Evolutionary conservation across 2,888 invertebrate genomes (phyloP).

Genomic region (Aquatica leii): DNA sequence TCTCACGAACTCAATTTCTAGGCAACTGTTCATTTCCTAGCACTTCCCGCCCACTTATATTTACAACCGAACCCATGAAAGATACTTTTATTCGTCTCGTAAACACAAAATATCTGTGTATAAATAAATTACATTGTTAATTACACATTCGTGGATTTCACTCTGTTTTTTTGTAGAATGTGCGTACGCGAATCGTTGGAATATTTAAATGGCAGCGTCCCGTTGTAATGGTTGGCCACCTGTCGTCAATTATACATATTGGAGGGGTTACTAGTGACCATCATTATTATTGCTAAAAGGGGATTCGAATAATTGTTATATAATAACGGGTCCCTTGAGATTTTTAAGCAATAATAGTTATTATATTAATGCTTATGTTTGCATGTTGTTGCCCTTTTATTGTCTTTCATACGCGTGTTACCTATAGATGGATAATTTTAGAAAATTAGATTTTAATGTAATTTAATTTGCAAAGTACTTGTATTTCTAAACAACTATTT

Average conservation of each 20-base stretch:
- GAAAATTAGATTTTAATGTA: conserved; percentile 28
- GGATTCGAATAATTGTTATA: conserved; percentile 53
- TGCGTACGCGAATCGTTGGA: not conserved
- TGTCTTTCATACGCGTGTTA: conserved; percentile 35
- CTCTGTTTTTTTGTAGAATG: not conserved
- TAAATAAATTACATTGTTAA: conserved; percentile 8
- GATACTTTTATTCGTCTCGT: conserved; percentile 17
- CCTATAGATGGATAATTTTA: conserved; percentile 24
- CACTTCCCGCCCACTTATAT: conserved; percentile 39
- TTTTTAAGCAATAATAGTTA: conserved; percentile 54
- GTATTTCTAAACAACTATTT: too few relatives aligned
- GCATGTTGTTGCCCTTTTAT: conserved; percentile 48
- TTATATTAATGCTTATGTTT: conserved; percentile 53
- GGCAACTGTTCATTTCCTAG: conserved; percentile 55
- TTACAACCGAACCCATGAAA: conserved; percentile 29
- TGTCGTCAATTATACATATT: conserved; percentile 37
- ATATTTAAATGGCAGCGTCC: conserved; percentile 9
- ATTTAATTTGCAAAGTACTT: conserved; percentile 4
- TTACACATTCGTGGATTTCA: too few relatives aligned
- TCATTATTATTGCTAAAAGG: conserved; percentile 37
- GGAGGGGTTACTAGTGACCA: conserved; percentile 30
- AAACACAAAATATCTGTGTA: conserved; percentile 20
- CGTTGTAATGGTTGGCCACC: conserved; percentile 28
- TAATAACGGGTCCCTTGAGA: conserved; percentile 54
- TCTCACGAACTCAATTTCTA: conserved; percentile 59